Base-by-base conservation (phyloP, 2,888 invertebrate species). In the Harpalus rufipes region DNA sequence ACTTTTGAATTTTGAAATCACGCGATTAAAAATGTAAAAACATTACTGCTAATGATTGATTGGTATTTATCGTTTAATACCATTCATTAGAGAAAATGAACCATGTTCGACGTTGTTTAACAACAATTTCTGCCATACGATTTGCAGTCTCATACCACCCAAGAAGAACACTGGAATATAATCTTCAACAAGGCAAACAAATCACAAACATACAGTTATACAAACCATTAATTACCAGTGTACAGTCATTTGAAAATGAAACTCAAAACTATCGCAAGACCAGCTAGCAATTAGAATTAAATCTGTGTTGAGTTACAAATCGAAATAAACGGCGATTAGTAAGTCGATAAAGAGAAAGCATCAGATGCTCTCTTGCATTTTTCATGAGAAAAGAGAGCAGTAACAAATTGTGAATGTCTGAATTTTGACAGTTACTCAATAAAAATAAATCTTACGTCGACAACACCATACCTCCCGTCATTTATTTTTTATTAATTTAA, bases 311-410 rank as follows among this genome's bases (percentile, higher is more conserved):
- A 21, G 25, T 12, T 12, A 63, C 63, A 63, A 63, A 63, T 63
- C 21, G 63, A 63, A 63, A 2, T 21, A 18, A 25, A 12, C 21
- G 8, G 7, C 12, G 63, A 61, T 21, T 21, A 63, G n/a, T 10
- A 63, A 63, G 63, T 25, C 63, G 63, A 63, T 63, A 63, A 61
- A 21, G 21, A 63, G 63, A 63, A 63, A 63, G 63, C 25, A 63
- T 21, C 63, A 21, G 25, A 10, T 25, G 21, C 18, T 21, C 10
- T 63, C 32, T 32, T 32, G 32, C 6, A 32, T 32, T 32, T 32
- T 32, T 32, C 32, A 32, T 32, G 3, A 25, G 25, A 25, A 25
- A 32, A 32, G 5, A 32, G 32, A 32, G 32, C 32, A 32, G 1
- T 5, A 32, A 32, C 32, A 32, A 32, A 59, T 59, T 0, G 59